These are phyloP conservation scores for Nebria salina DNA, from an alignment of 2,888 invertebrate genomes.

Conservation along the genomic window DNA sequence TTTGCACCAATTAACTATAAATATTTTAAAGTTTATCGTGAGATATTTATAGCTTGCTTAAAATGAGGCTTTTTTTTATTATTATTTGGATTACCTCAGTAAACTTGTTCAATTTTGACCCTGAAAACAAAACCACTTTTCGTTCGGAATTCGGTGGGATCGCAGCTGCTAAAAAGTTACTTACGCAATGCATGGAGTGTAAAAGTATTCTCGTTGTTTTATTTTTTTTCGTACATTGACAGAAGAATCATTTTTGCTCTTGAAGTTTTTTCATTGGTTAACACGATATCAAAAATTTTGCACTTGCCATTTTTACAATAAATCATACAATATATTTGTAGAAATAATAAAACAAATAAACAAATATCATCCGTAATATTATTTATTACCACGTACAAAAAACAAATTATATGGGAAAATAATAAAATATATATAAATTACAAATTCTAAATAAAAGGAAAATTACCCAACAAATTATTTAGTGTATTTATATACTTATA, in stretches of 20 bases:
- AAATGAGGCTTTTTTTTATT: background rate
- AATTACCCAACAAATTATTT: too few species aligned
- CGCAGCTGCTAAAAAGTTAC: background rate
- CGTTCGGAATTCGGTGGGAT: background rate
- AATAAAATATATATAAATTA: too few species aligned
- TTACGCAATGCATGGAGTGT: constrained; percentile 1
- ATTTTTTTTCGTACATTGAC: background rate
- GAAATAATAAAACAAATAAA: too few species aligned
- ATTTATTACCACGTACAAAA: too few species aligned
- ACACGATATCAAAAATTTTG: background rate
- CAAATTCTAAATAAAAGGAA: too few species aligned
- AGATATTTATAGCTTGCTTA: background rate
- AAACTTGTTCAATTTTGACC: constrained; percentile 1
- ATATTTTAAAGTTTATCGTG: background rate
- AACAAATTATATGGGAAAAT: too few species aligned
- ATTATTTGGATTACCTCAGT: constrained; percentile 1
- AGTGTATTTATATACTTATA: too few species aligned
- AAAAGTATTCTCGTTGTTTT: background rate
- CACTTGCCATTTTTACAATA: background rate
- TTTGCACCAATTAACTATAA: constrained; percentile 1
- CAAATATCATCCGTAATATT: too few species aligned
- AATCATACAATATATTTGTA: background rate
- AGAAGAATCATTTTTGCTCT: background rate
- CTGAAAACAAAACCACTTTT: constrained; percentile 1
- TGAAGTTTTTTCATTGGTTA: background rate